phyloP scores from a whole-genome alignment of 2,888 invertebrate genomes.

The Melanophora roralis region DNA sequence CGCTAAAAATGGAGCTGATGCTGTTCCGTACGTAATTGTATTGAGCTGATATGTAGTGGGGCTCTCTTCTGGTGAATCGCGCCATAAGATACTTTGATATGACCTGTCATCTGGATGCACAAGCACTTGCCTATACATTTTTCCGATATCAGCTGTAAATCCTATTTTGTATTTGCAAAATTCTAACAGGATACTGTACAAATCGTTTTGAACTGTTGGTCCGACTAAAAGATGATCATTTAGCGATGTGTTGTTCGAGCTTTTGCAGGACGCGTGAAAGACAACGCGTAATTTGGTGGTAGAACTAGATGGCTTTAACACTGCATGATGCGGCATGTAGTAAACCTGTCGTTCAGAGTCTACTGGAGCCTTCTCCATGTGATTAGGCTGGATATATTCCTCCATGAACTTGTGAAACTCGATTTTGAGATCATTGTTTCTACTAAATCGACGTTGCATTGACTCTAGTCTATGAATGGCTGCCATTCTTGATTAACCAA shows the following conservation, averaged over 20 bases:
- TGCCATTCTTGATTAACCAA: slow-evolving; percentile 24
- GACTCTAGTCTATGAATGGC: slow-evolving; percentile 12
- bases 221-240: slow-evolving; percentile 59
- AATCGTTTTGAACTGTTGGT: slow-evolving; percentile 48
- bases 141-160: slow-evolving; percentile 21
- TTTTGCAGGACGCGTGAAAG: slow-evolving; percentile 65
- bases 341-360: not conserved
- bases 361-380: not conserved
- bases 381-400: not conserved
- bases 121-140: slow-evolving; percentile 49
- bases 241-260: slow-evolving; percentile 53
- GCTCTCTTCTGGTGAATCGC: slow-evolving; percentile 3
- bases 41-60: slow-evolving; percentile 42
- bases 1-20: slow-evolving; percentile 55
- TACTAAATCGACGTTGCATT: slow-evolving; percentile 36
- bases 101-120: slow-evolving; percentile 12
- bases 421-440: not conserved
- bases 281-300: slow-evolving; percentile 64
- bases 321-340: slow-evolving; percentile 64
- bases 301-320: slow-evolving; percentile 63
- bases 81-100: slow-evolving; percentile 61
- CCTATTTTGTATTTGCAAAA: slow-evolving; percentile 30
- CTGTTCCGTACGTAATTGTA: slow-evolving; percentile 60
- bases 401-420: not conserved
- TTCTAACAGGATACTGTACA: slow-evolving; percentile 13